phyloP scores from a whole-genome alignment of 2,888 invertebrate genomes.

The Mellilla xanthometata region DNA sequence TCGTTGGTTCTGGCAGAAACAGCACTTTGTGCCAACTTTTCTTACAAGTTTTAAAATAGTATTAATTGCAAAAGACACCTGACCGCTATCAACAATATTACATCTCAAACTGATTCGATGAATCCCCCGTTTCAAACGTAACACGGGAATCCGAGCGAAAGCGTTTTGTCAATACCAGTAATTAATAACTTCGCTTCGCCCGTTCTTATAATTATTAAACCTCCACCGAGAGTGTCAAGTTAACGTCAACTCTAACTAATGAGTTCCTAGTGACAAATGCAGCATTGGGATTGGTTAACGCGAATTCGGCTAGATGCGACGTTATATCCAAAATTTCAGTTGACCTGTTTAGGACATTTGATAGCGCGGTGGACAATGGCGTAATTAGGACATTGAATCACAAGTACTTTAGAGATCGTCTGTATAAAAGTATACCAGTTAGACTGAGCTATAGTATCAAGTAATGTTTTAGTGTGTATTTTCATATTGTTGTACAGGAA shows the following conservation, averaged over 20 bases:
- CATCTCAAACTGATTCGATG: slow-evolving; percentile 49
- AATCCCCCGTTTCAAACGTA: slow-evolving; percentile 49
- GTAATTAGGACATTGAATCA: slow-evolving; percentile 23
- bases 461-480: no score
- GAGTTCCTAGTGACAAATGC: slow-evolving; percentile 76
- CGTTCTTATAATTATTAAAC: slow-evolving; percentile 75
- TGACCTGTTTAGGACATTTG: slow-evolving; percentile 33
- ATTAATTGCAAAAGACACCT: no score
- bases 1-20: no score
- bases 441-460: background rate
- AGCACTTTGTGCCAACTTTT: no score
- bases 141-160: slow-evolving; percentile 45
- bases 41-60: no score
- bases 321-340: slow-evolving; percentile 34
- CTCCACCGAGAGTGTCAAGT: slow-evolving; percentile 71
- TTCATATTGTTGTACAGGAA: no score
- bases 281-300: slow-evolving; percentile 53
- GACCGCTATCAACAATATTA: slow-evolving; percentile 31
- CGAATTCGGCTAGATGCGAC: slow-evolving; percentile 53
- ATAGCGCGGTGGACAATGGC: slow-evolving; percentile 23
- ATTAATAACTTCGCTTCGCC: slow-evolving; percentile 66
- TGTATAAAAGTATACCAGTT: slow-evolving; percentile 2
- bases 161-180: slow-evolving; percentile 73
- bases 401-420: slow-evolving; percentile 16
- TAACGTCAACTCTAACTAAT: slow-evolving; percentile 77